Evolutionary conservation across 2,113 vertebrate species (phyloP), one percentile per base, ranked within the genome.

Genomic region (Anoura caudifer): DNA sequence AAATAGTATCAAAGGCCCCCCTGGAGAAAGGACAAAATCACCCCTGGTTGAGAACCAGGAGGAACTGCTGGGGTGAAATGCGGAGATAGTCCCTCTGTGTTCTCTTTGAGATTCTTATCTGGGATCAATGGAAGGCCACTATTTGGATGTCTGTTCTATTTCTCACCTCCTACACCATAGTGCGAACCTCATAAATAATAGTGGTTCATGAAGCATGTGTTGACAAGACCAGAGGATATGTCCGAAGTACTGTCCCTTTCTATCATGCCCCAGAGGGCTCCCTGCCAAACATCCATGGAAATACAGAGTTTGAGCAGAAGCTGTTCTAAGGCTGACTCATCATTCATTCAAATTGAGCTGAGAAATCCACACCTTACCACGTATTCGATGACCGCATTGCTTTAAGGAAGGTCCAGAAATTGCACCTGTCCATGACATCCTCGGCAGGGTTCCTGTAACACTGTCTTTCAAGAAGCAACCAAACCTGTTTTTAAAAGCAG

Each of bases 371-470:
- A 45, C 73, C 98, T 99, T 98, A 99, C 99, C 98, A 69, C 89
- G 98, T 59, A 98, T 98, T 90, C 91, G 94, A 79, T 94, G 63
- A 41, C 97, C 73, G 85, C 99, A 99, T 33, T 98, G 98, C 95
- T 99, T 99, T 90, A 98, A 97, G 65, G 99, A 99, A 97, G 99
- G 96, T 93, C 99, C 98, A 94, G 98, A 99, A 89, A 98, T 59
- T 14, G 97, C 97, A 84, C 95, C 97, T 91, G 90, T 82, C 81
- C 84, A 43, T 16, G 89, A 22, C 75, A 98, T 24, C 94, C 97
- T 98, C 0, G 97, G 98, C 85, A 99, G 94, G 11, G 70, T 97
- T 96, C 98, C 98, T 79, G 97, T 97, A 36, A 95, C 47, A 0
- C 98, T 98, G 72, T 99, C 98, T 97, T 99, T 99, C 95, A 99